phyloP scores from a whole-genome alignment of 2,113 vertebrate genomes.

The Nyctereutes procyonoides region DNA sequence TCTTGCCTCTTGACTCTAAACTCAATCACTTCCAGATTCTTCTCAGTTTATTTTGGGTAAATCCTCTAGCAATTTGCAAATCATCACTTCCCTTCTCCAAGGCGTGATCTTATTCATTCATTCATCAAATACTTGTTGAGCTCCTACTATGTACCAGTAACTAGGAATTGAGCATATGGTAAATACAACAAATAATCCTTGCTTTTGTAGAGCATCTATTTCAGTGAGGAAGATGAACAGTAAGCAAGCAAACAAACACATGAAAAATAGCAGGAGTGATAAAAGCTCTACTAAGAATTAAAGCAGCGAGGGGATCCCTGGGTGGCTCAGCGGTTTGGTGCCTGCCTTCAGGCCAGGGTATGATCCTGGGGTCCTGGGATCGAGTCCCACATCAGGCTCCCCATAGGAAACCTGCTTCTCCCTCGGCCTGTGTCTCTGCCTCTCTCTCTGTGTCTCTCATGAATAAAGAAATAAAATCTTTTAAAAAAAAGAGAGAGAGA shows the following conservation, averaged over 20 bases:
- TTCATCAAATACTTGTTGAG: neutral
- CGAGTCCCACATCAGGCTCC: too few species aligned
- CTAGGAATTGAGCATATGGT: neutral
- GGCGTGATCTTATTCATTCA: neutral
- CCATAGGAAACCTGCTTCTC: too few species aligned
- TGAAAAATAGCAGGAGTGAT: neutral
- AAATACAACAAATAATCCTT: neutral
- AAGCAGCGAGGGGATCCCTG: neutral
- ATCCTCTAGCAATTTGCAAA: neutral
- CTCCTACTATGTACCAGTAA: neutral
- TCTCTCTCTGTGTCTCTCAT: too few species aligned
- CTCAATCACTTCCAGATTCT: neutral
- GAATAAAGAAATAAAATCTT: too few species aligned
- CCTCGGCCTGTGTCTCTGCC: too few species aligned
- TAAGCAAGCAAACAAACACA: neutral
- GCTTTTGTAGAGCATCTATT: neutral
- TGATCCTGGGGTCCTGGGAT: too few species aligned
- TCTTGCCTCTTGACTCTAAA: neutral
- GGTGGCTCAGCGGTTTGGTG: too few species aligned
- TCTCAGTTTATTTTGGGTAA: neutral
- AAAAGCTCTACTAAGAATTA: neutral
- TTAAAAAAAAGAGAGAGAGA: neutral
- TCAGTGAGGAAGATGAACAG: neutral
- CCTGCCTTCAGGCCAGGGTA: too few species aligned
- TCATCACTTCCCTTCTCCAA: neutral